Conservation (phyloP, 1,140 invertebrate species). For the Leptonema lineaticorne region DNA sequence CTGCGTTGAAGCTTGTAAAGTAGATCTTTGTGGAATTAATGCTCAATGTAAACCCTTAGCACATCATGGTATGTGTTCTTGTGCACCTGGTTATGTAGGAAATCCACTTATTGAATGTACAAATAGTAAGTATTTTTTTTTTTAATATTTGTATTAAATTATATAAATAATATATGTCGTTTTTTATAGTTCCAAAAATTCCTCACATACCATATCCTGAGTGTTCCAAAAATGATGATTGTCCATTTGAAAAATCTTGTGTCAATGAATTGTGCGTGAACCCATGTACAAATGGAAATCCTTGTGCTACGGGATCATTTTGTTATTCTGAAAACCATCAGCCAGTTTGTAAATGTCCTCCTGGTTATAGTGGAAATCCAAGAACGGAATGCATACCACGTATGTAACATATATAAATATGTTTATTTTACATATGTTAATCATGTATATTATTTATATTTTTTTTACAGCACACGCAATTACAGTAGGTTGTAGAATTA, state of each 20-base stretch:
- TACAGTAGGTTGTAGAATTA: constrained; percentile 71
- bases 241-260: constrained; percentile 70
- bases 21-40: constrained; percentile 79
- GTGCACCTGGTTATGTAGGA: constrained; percentile 75
- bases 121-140: constrained; percentile 52
- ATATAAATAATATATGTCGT: background rate
- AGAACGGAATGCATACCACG: constrained; percentile 71
- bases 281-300: constrained; percentile 67
- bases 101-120: constrained; percentile 82
- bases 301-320: constrained; percentile 74
- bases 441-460: background rate
- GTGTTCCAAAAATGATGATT: constrained; percentile 77
- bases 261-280: constrained; percentile 74
- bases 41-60: constrained; percentile 76
- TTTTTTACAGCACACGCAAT: constrained; percentile 55
- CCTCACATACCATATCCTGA: constrained; percentile 59
- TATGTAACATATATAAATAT: constrained; percentile 43
- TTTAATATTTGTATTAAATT: constrained; percentile 1
- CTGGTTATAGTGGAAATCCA: constrained; percentile 74
- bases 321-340: constrained; percentile 76
- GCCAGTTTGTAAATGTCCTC: constrained; percentile 77
- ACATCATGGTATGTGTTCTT: constrained; percentile 76
- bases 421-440: background rate
- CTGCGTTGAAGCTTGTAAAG: constrained; percentile 77
- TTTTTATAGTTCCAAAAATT: constrained; percentile 53